phyloP scores from a whole-genome alignment of 2,113 vertebrate species.

The Zosterops borbonicus region DNA sequence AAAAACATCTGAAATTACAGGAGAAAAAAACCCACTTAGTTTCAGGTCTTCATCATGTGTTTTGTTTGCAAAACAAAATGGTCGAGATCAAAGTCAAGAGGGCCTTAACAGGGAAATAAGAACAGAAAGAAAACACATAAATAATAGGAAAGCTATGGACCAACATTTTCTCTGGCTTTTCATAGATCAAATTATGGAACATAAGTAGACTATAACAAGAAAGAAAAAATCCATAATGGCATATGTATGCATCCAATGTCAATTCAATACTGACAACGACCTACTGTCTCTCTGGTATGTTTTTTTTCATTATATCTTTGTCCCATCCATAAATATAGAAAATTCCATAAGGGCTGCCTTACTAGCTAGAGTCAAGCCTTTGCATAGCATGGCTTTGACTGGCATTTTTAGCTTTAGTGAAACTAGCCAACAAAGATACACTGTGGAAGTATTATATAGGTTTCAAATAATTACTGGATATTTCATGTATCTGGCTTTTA shows the following conservation, averaged over 20 bases:
- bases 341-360: neutral
- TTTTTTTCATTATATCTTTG: neutral
- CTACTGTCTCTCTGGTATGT: neutral
- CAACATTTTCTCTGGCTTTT: neutral
- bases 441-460: neutral
- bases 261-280: neutral
- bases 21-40: neutral
- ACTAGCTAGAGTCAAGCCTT: neutral
- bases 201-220: neutral
- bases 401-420: neutral
- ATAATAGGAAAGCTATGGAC: neutral
- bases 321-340: neutral
- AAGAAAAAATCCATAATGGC: neutral
- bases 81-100: neutral
- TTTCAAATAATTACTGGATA: neutral
- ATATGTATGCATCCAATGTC: neutral
- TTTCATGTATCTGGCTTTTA: neutral
- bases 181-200: neutral
- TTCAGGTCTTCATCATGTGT: neutral
- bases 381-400: neutral
- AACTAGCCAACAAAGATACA: neutral
- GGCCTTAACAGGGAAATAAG: neutral
- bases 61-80: neutral
- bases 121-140: neutral
- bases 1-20: neutral